Percentiles rank a stretch among this genome's conserved stretches.
These are phyloP conservation scores for Laticauda laticaudata DNA, from an alignment of 2,113 vertebrate species.

Conservation along the genomic window DNA sequence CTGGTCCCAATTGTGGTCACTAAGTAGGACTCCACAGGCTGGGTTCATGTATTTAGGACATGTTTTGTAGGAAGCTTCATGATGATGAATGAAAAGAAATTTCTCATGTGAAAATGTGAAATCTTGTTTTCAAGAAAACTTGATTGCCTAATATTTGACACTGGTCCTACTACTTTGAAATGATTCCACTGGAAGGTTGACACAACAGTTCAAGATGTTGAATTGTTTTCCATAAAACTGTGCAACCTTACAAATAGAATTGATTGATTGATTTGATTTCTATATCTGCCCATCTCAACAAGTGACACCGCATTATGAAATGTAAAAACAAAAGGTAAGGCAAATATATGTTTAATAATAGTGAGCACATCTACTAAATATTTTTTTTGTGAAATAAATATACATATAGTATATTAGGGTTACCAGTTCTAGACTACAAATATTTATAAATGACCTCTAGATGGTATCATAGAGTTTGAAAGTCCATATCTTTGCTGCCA, in stretches of 20 bases:
- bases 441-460: background rate
- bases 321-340: background rate
- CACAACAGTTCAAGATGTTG: background rate
- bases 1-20: background rate
- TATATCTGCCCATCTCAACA: background rate
- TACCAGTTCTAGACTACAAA: background rate
- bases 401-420: background rate
- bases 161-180: background rate
- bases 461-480: background rate
- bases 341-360: background rate
- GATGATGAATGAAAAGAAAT: background rate
- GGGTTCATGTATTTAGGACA: background rate
- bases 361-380: background rate
- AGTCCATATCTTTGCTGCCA: background rate
- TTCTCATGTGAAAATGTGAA: background rate
- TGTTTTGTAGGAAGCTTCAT: background rate
- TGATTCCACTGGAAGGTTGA: background rate
- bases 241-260: background rate
- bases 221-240: background rate
- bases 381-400: background rate
- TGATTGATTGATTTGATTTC: background rate
- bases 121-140: background rate
- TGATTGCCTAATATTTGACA: background rate
- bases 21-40: background rate
- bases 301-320: background rate